Percentiles rank a stretch among this genome's conserved stretches.
Evolutionary conservation across 2,113 vertebrate species (phyloP).

Genomic region (Microtus oregoni): DNA sequence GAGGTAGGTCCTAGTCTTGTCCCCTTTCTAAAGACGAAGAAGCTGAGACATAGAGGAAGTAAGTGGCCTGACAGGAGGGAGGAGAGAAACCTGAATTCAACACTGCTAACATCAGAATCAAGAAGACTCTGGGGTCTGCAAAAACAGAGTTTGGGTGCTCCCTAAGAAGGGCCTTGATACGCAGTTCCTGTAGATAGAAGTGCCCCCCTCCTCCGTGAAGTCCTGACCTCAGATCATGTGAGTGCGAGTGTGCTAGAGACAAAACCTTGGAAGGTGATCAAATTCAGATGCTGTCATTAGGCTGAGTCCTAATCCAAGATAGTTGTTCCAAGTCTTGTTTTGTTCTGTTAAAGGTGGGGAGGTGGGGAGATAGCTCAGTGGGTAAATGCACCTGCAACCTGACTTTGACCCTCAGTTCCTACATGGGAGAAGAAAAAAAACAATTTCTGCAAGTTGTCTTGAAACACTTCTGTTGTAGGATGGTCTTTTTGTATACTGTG

Average conservation of each 20-base stretch:
- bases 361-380: neutral
- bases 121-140: neutral
- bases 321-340: neutral
- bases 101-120: neutral
- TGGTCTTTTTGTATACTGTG: neutral
- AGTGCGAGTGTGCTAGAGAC: neutral
- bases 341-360: neutral
- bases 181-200: neutral
- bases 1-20: neutral
- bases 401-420: neutral
- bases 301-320: neutral
- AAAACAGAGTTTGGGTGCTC: neutral
- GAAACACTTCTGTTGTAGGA: neutral
- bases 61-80: neutral
- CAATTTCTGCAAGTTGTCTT: neutral
- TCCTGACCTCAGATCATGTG: neutral
- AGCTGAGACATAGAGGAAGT: neutral
- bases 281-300: neutral
- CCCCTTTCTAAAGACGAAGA: slow-evolving; percentile 46
- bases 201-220: no score
- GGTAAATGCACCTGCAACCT: no score
- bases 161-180: neutral
- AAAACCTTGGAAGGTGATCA: neutral
- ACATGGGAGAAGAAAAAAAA: neutral
- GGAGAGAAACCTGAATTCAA: neutral